Conservation (phyloP, 30 jellyfish, hydroid and myxozoan species). For the Sanderia malayensis region DNA sequence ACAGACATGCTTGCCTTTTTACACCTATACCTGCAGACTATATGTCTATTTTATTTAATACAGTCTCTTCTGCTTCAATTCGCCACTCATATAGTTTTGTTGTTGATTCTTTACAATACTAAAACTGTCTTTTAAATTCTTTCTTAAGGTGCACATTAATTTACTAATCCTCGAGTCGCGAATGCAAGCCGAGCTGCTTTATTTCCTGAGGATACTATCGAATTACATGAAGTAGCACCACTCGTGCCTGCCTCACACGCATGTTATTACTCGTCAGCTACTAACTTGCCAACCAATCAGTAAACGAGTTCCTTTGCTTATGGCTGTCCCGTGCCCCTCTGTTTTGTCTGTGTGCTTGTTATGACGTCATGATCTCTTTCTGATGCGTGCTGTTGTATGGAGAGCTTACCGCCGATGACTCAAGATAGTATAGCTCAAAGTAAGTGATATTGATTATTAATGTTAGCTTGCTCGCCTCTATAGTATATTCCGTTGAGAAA, state of each 20-base stretch:
- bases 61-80: too few relatives aligned
- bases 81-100: too few relatives aligned
- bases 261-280: too few relatives aligned
- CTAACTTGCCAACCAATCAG: not conserved
- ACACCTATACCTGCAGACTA: too few relatives aligned
- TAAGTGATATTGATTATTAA: too few relatives aligned
- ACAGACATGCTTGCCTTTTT: too few relatives aligned
- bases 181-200: constrained; percentile 88
- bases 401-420: not conserved
- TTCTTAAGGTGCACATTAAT: constrained; percentile 82
- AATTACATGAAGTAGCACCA: constrained; percentile 64
- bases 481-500: too few relatives aligned
- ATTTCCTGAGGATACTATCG: constrained; percentile 73
- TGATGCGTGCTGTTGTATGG: not conserved
- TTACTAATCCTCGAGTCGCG: constrained; percentile 87
- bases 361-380: not conserved
- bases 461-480: too few relatives aligned
- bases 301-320: not conserved
- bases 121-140: too few relatives aligned
- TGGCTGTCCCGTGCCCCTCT: not conserved
- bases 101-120: too few relatives aligned
- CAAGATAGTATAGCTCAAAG: not conserved
- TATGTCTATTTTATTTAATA: too few relatives aligned
- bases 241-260: not conserved
- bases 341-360: not conserved